A percentile compares a stretch with the other conserved stretches of the same genome.
Evolutionary conservation across 2,888 invertebrate species (phyloP).

Genomic region (Apotomis turbidana): DNA sequence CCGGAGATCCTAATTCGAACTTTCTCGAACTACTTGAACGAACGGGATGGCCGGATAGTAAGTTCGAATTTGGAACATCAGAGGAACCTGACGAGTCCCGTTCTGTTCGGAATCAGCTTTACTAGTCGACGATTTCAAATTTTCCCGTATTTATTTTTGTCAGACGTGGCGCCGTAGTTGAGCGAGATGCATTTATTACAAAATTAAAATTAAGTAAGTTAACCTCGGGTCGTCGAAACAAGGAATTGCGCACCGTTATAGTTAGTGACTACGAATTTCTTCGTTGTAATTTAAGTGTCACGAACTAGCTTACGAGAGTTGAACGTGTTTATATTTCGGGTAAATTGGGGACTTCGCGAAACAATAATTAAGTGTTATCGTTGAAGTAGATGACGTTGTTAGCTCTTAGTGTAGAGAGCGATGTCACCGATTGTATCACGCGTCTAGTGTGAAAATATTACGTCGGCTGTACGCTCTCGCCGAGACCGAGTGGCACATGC

Average conservation of each 20-base stretch:
- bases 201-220: conserved; percentile 45
- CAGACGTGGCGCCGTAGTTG: conserved; percentile 45
- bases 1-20: too few relatives aligned
- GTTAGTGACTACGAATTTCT: conserved; percentile 75
- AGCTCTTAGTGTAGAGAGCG: conserved; percentile 63
- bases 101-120: conserved; percentile 27
- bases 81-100: neutral
- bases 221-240: conserved; percentile 63
- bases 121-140: conserved; percentile 37
- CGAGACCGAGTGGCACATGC: too few relatives aligned
- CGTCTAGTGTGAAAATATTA: conserved; percentile 6
- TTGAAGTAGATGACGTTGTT: conserved; percentile 74
- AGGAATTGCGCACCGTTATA: conserved; percentile 76
- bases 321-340: conserved; percentile 61
- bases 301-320: conserved; percentile 57
- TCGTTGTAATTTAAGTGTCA: conserved; percentile 57
- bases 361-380: conserved; percentile 67
- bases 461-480: too few relatives aligned
- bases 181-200: conserved; percentile 42
- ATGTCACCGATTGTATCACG: conserved; percentile 12
- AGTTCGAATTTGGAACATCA: too few relatives aligned
- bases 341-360: conserved; percentile 66
- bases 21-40: too few relatives aligned
- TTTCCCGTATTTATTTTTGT: conserved; percentile 35
- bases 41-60: too few relatives aligned